Evolutionary conservation across 2,113 vertebrate genomes (phyloP).

Genomic region (Mastomys natalensis): DNA sequence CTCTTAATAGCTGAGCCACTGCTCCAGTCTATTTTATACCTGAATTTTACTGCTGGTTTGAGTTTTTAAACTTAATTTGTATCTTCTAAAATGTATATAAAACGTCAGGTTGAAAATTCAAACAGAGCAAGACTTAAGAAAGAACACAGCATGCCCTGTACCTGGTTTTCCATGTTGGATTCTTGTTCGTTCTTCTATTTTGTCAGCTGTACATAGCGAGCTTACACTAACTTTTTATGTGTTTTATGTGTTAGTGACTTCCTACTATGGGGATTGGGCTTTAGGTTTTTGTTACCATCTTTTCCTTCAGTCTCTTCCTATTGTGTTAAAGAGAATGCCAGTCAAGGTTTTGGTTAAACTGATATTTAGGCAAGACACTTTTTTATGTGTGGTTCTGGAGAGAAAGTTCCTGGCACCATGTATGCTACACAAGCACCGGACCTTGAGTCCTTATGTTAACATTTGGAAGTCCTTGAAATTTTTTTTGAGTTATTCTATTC

Average conservation of each 20-base stretch:
- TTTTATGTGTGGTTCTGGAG: neutral
- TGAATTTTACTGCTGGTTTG: neutral
- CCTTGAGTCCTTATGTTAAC: neutral
- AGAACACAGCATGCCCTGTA: neutral
- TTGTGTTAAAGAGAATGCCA: neutral
- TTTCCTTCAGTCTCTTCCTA: neutral
- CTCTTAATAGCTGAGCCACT: neutral
- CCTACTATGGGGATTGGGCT: neutral
- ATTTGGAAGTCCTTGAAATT: constrained; percentile 18
- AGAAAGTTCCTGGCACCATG: neutral
- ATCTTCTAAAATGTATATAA: constrained; percentile 28
- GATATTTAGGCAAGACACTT: neutral
- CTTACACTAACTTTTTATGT: neutral
- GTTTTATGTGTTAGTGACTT: neutral
- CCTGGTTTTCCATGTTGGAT: neutral
- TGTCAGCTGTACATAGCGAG: neutral
- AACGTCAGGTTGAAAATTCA: neutral
- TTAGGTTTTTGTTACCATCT: neutral
- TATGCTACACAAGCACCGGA: neutral
- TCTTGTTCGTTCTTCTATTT: neutral
- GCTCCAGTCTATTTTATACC: neutral
- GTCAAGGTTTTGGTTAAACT: constrained; percentile 32
- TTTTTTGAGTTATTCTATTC: neutral
- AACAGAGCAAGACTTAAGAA: neutral
- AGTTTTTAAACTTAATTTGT: constrained; percentile 38